Evolutionary conservation across 2,888 invertebrate genomes (phyloP), one percentile per base, ranked within the genome.

Genomic region (Agrotis exclamationis): DNA sequence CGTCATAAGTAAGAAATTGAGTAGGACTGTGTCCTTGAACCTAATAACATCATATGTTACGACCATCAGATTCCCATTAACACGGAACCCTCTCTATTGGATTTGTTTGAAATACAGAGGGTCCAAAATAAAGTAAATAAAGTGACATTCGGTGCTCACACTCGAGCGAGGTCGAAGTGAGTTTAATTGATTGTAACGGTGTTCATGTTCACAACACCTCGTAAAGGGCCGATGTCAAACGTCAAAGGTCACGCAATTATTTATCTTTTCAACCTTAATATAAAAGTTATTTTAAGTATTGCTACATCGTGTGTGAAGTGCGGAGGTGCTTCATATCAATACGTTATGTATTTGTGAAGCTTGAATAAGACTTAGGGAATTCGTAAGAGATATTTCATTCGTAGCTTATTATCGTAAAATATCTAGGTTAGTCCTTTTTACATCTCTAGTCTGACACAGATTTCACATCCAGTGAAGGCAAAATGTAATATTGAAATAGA

Each of bases 401-500:
- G 1, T 0, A 45, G 51, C 74, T 79, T 14, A 45, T 45, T 6
- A 24, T 62, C 56, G 69, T 63, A 76, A 66, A 53, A 62, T 57
- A 58, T 75, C 59, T 72, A 64, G 50, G 33, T 28, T 60, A 60
- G 59, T 47, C 57, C 50, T 45, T 72, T 58, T 67, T 62, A 67
- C 33, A 53, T 66, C 9, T 62, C 68, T 45, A 80, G 57, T 48
- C 54, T 56, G 59, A 76, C 76, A 76, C 50, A 76, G 63, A 76
- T 69, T 59, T 67, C 53, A 63, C 53, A 75, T 59, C 63, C 76
- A 56, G 59, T 57, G 63, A 70, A 60, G 63, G 70, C 39, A 47
- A 63, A 76, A 72, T 64, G 81, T 77, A 76, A 77, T 77, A 77
- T 77, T 77, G 81, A 77, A 77, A 80, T 62, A 76, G 70, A 77